Base-by-base conservation (phyloP, 2,888 invertebrate species). In the Zelleria hepariella region DNA sequence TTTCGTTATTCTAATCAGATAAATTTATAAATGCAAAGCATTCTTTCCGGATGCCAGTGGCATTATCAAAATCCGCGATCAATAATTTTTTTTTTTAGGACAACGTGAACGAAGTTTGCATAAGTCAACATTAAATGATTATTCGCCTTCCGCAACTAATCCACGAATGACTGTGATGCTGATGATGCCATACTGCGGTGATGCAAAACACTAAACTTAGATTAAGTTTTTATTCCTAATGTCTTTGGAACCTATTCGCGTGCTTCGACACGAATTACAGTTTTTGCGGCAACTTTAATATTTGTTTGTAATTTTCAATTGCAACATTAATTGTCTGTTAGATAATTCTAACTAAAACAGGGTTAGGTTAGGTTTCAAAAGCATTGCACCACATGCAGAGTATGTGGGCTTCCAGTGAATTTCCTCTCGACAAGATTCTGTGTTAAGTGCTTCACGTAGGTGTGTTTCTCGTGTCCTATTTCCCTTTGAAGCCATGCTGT, bases 381-480 rank as follows among this genome's bases (percentile, higher is more conserved):
- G 24, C 62, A 53, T 60, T 56, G 58, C 47, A 15, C 32, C 32
- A 51, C 52, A 25, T 26, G 48, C 32, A 51, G 48, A 51, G 48
- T 25, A 18, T 21, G 57, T 32, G 49, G 53, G 27, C 25, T 70
- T 71, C 18, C 15, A 18, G 48, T 20, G 21, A 18, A 10, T 58
- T 58, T 25, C 24, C 26, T 58, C 48, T 18, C 58, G 20, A 18
- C 32, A n/a, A 62, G 58, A 63, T 75, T 72, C 75, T 71, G 68
- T 69, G 70, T 74, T 74, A 81, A 81, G 82, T 79, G 76, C 75
- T 72, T 68, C 68, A 64, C 65, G 63, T 65, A 72, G 71, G 66
- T 72, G 66, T 72, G 70, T 73, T 73, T 72, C 69, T 66, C 66
- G 69, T 78, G 83, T 69, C 82, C 83, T 78, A 85, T 82, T 80